Evolutionary conservation across 2,113 vertebrate species (phyloP), one percentile per base, ranked within the genome.

Genomic region (Edolisoma coerulescens): DNA sequence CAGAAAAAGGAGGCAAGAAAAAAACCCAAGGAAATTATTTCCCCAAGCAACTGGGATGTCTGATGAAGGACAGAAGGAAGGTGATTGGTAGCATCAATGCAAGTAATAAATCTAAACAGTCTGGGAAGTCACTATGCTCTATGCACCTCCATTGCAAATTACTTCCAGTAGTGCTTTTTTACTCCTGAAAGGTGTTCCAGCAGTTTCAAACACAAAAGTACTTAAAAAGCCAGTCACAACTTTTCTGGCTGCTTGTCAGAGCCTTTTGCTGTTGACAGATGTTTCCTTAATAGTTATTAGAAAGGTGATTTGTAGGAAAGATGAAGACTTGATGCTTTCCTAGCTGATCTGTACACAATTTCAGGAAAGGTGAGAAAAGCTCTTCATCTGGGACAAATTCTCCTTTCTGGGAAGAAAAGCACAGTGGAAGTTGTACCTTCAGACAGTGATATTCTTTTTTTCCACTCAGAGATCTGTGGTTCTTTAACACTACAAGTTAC

Each of bases 61-160:
- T 98, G 94, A 96, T 95, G 96, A 97, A 97, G 94, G 84, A 97
- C 93, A 90, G 53, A 95, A 95, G 90, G 91, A 96, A 96, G 88
- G 92, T 97, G 97, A 98, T 86, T 97, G 80, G 94, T 69, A 98
- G 98, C 97, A 98, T 98, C 98, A 98, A 98, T 94, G 93, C 86
- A 95, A 95, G 93, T 77, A 71, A 91, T 79, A 90, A 84, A 32
- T 84, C 30, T 69, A 68, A 87, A 82, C 75, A 84, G 49, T 57
- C 83, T 97, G 87, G 76, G 88, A 96, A 89, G 49, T 79, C 86
- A 95, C 75, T 3, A 10, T 65, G 50, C 70, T 93, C 86, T 77
- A n/a, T n/a, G 95, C 28, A 65, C 10, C 35, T 90, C 74, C 83
- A 84, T 27, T 93, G 75, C 74, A 90, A 64, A 65, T 32, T 45